phyloP scores from a whole-genome alignment of 2,888 invertebrate genomes.

The Apodemia hepburni region DNA sequence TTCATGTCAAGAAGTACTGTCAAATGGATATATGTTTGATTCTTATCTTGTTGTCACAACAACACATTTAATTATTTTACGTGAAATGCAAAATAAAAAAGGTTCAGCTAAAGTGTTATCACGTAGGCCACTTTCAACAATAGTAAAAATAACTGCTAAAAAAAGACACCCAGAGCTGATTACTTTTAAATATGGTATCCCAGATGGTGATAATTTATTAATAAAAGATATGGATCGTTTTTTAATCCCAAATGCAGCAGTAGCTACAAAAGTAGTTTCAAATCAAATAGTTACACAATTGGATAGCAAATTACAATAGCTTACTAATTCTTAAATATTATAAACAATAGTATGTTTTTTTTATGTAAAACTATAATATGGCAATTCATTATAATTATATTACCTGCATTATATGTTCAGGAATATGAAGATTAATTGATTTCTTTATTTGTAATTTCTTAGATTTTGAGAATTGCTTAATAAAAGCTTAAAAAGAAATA shows the following conservation, averaged over 20 bases:
- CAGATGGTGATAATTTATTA: constrained; percentile 88
- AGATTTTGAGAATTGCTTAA: no score
- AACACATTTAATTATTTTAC: constrained; percentile 91
- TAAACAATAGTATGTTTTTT: no score
- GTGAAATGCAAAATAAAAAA: constrained; percentile 87
- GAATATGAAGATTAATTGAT: no score
- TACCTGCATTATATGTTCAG: no score
- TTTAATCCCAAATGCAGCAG: constrained; percentile 93
- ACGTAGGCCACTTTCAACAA: constrained; percentile 92
- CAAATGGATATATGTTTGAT: constrained; percentile 93
- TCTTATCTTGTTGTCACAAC: constrained; percentile 93
- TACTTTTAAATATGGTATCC: constrained; percentile 96
- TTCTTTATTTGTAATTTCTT: no score
- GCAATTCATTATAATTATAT: no score
- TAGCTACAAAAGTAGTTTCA: constrained; percentile 94
- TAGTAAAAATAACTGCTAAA: constrained; percentile 98
- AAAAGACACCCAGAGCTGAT: constrained; percentile 97
- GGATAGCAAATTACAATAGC: constrained; percentile 52
- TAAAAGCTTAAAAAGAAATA: no score
- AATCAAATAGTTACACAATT: constrained; percentile 86
- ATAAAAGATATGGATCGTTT: constrained; percentile 95
- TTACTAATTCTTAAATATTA: neutral
- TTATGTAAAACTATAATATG: no score
- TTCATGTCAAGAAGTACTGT: constrained; percentile 94
- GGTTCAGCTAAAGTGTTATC: constrained; percentile 93